Evolutionary conservation across 1,140 invertebrate genomes (phyloP), one percentile per base, ranked within the genome.

Genomic region (Harlomillsia oculata): DNA sequence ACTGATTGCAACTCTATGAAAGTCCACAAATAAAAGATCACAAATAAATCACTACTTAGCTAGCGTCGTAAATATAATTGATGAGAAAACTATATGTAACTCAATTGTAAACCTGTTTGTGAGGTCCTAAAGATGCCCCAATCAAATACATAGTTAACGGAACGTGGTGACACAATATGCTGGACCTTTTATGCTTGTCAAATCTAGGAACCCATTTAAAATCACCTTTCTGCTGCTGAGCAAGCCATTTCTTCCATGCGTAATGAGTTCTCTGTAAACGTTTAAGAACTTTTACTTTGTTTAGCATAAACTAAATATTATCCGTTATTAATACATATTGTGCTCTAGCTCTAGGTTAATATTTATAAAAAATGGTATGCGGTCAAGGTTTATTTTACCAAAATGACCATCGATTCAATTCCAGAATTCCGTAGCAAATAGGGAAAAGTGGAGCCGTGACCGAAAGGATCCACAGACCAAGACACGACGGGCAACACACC

Each of bases 91-190:
- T 37, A 8, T 9, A 44, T 43, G 23, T 23, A 53, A 41, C n/a
- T 43, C 18, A 21, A 41, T 26, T 21, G 16, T 53, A 13, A 51
- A 57, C 55, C n/a, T 51, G 32, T 28, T 44, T 54, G 9, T 43
- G 50, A 4, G 60, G 60, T 11, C 60, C 90, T 66, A 90, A 96
- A 0, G 88, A 89, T 66, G 90, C 86, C 62, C 93, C 92, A 43
- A 93, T 93, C 14, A 87, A 89, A 70, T 96, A 96, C n/a, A 94
- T 90, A 63, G 92, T 88, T 63, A 91, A 94, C 0, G 90, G 90
- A 67, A 88, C 85, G 69, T 95, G 92, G 68, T 95, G 90, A 5
- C 87, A 87, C 1, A 94, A 72, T 28, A 93, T 69, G 40, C 77
- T 76, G 4, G 66, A n/a, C 60, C 72, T 70, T 18, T 80, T 79